Conservation (phyloP, 2,888 invertebrate species). For the Dexiosoma caninum region DNA sequence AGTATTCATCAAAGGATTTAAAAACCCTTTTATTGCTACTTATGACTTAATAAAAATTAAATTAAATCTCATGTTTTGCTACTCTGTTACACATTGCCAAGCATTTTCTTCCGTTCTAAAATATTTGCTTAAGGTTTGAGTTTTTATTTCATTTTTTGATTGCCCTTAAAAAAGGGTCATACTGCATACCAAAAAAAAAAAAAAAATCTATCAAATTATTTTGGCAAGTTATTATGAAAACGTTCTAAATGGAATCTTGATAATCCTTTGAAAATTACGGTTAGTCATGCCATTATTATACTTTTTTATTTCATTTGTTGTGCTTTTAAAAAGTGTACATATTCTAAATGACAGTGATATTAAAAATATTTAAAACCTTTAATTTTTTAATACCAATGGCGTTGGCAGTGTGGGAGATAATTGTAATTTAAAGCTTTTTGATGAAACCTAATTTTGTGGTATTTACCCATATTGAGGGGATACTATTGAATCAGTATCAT, state of each 20-base stretch:
- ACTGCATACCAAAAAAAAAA: too few species aligned
- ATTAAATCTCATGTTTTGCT: constrained; percentile 49
- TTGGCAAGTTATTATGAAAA: constrained; percentile 48
- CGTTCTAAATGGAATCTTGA: constrained; percentile 29
- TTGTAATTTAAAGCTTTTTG: too few species aligned
- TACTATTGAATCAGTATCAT: too few species aligned
- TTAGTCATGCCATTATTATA: constrained; percentile 5
- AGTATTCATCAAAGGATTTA: constrained; percentile 41
- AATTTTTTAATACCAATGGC: too few species aligned
- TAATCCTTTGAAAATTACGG: constrained; percentile 43
- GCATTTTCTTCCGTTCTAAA: background rate
- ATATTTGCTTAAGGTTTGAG: background rate
- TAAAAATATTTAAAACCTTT: too few species aligned
- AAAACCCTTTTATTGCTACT: constrained; percentile 58
- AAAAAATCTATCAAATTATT: constrained; percentile 26
- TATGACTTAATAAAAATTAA: constrained; percentile 61
- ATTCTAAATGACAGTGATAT: too few species aligned
- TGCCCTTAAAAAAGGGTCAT: background rate
- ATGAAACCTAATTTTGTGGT: too few species aligned
- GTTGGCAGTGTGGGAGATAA: too few species aligned
- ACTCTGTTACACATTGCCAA: constrained; percentile 10
- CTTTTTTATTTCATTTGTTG: background rate
- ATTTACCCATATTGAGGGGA: too few species aligned
- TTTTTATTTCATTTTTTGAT: background rate
- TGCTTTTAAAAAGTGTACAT: too few species aligned